phyloP scores from a whole-genome alignment of 2,797 vertebrate species.

The Enteromius thamalakanensis region DNA sequence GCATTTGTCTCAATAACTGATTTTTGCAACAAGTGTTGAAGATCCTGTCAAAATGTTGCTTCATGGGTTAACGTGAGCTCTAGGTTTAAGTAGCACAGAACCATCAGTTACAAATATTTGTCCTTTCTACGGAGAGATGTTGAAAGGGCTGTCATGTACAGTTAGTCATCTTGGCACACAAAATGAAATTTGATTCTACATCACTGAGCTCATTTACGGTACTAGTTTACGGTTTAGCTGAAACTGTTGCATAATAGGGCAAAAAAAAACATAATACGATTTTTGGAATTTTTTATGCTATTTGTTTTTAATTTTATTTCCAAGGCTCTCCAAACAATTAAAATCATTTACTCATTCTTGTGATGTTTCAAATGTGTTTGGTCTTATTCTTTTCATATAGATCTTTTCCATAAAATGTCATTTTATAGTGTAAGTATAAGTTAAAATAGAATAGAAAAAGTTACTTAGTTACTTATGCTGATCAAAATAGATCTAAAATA shows the following conservation, averaged over 20 bases:
- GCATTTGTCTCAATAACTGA: neutral
- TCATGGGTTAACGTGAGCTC: neutral
- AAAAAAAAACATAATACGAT: no score
- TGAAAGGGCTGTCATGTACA: neutral
- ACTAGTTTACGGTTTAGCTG: neutral
- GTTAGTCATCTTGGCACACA: slow-evolving; percentile 22
- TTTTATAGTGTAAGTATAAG: neutral
- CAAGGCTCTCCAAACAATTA: neutral
- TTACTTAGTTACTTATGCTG: neutral
- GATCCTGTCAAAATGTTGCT: neutral
- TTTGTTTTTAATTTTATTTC: slow-evolving; percentile 5
- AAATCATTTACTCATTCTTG: neutral
- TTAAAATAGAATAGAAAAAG: neutral
- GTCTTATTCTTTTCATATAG: neutral
- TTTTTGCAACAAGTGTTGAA: neutral
- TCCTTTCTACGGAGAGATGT: neutral
- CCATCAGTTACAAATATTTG: slow-evolving; percentile 1
- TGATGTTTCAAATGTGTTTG: neutral
- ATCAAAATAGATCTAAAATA: neutral
- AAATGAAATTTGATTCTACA: slow-evolving; percentile 16
- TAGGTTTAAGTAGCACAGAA: neutral
- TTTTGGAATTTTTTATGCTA: neutral
- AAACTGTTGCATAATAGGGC: slow-evolving; percentile 3
- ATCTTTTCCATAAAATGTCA: neutral
- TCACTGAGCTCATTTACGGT: neutral